Evolutionary conservation across 2,888 invertebrate species (phyloP).

Genomic region (Sphaerophoria rueppellii): DNA sequence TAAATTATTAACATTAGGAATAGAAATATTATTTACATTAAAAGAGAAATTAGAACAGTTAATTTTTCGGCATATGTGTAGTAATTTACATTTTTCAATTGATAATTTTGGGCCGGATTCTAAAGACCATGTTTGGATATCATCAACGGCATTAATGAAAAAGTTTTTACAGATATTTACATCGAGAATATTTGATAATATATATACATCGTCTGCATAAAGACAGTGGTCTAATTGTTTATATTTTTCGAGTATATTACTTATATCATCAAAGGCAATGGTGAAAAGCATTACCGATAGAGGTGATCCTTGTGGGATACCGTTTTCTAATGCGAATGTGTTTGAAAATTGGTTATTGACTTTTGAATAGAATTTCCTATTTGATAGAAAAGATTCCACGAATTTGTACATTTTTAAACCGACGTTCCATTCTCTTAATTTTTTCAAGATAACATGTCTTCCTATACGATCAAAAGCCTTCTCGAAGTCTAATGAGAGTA

Average conservation of each 20-base stretch:
- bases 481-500: too few relatives aligned
- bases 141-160: constrained; percentile 6
- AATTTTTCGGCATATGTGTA: constrained; percentile 8
- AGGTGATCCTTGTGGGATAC: not conserved
- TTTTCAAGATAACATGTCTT: too few relatives aligned
- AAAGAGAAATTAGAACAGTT: not conserved
- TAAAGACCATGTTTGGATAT: constrained; percentile 24
- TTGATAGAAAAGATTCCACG: too few relatives aligned
- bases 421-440: too few relatives aligned
- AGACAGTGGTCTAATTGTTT: constrained; percentile 17
- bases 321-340: not conserved
- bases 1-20: not conserved
- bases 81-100: constrained; percentile 28
- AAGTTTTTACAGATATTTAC: constrained; percentile 10
- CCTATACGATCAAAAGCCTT: too few relatives aligned
- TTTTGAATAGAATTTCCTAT: not conserved
- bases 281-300: constrained; percentile 3
- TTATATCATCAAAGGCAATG: constrained; percentile 9
- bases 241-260: not conserved
- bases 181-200: constrained; percentile 5
- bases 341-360: not conserved
- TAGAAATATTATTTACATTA: not conserved
- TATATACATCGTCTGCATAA: constrained; percentile 9
- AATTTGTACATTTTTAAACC: too few relatives aligned
- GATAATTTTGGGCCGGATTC: constrained; percentile 13